A percentile compares a stretch with the other conserved stretches of the same genome.
phyloP scores from a whole-genome alignment of 2,797 vertebrate genomes.

The Melanotaenia parkinsoni region DNA sequence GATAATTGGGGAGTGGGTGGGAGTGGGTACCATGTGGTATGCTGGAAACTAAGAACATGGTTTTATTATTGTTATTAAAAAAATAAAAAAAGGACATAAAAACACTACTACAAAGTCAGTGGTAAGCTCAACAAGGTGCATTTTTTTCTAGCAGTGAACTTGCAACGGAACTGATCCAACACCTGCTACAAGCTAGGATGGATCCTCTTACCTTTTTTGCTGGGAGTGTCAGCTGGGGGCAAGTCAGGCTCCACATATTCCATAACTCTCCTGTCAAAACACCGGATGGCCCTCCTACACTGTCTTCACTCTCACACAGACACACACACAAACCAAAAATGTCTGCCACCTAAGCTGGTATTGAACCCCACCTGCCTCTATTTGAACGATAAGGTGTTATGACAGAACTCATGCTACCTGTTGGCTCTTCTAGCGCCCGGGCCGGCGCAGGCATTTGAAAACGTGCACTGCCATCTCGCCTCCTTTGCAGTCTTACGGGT shows the following conservation, averaged over 20 bases:
- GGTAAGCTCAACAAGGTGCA: background rate
- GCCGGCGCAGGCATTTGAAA: conserved; percentile 72
- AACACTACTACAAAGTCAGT: background rate
- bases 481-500: conserved; percentile 28
- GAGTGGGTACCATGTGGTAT: conserved; percentile 19
- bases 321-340: conserved; percentile 19
- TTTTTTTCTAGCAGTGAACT: background rate
- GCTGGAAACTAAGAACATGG: conserved; percentile 22
- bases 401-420: conserved; percentile 53
- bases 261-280: conserved; percentile 70
- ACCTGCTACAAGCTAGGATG: conserved; percentile 2
- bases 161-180: background rate
- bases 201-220: conserved; percentile 70
- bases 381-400: background rate
- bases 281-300: conserved; percentile 39
- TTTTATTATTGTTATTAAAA: background rate
- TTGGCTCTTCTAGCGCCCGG: conserved; percentile 63
- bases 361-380: conserved; percentile 24
- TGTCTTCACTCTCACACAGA: conserved; percentile 8
- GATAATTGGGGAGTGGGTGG: conserved; percentile 32
- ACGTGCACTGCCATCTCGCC: conserved; percentile 66
- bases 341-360: conserved; percentile 14
- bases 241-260: conserved; percentile 75
- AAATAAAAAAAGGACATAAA: background rate
- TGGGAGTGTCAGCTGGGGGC: conserved; percentile 54